Evolutionary conservation across 2,113 vertebrate genomes (phyloP).

Genomic region (Centropus bengalensis): DNA sequence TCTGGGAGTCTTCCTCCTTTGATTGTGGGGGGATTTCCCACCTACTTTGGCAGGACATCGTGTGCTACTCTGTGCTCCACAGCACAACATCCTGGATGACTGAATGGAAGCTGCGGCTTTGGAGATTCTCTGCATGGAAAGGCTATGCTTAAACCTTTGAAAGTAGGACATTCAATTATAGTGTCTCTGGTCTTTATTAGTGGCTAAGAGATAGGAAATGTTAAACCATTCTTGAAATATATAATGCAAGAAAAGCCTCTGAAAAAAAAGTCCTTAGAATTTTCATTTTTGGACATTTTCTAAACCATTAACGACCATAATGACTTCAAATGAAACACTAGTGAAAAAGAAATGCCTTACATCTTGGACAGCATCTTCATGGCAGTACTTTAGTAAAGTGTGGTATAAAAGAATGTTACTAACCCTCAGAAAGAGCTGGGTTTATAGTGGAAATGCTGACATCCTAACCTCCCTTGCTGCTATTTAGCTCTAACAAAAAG

Average conservation of each 20-base stretch:
- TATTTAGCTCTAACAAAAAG: background rate
- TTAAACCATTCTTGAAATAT: background rate
- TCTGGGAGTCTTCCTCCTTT: background rate
- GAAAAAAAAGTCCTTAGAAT: background rate
- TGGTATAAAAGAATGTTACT: background rate
- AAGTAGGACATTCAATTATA: background rate
- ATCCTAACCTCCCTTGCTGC: background rate
- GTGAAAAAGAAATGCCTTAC: background rate
- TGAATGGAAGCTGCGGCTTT: background rate
- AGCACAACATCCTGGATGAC: background rate
- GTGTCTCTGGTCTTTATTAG: background rate
- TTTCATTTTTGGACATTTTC: background rate
- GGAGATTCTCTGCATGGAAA: background rate
- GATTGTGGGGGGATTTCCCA: background rate
- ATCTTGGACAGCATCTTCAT: background rate
- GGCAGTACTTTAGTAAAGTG: background rate
- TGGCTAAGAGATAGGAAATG: background rate
- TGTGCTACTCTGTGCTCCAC: background rate
- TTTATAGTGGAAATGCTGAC: constrained; percentile 27
- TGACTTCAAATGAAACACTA: background rate
- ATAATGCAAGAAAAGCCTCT: background rate
- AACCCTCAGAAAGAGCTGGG: background rate
- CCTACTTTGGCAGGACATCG: background rate
- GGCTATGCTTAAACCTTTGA: background rate
- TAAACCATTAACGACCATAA: constrained; percentile 11